Evolutionary conservation across 2,113 vertebrate species (phyloP).

Genomic region (Ptilonorhynchus violaceus): DNA sequence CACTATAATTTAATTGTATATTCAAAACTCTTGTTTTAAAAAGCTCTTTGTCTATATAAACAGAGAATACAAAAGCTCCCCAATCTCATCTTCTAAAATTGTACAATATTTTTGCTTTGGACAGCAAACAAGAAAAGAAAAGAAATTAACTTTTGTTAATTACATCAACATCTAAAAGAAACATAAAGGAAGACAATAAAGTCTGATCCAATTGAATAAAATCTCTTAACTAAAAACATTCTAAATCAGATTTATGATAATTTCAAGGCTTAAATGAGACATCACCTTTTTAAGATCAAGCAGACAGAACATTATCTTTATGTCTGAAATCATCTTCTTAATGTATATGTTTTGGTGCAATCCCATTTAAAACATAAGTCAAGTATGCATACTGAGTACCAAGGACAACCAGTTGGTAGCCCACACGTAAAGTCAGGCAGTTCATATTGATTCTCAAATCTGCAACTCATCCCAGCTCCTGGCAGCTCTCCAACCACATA

Average conservation of each 20-base stretch:
- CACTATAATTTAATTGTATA: not conserved
- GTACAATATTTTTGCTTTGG: not conserved
- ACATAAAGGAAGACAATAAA: slow-evolving; percentile 2
- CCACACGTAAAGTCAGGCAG: not conserved
- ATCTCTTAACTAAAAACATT: slow-evolving; percentile 13
- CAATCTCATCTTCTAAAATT: not conserved
- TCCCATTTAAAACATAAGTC: not conserved
- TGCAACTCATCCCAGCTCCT: not conserved
- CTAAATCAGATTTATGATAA: not conserved
- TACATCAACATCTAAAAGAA: slow-evolving; percentile 40
- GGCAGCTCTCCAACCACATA: not conserved
- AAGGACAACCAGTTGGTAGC: not conserved
- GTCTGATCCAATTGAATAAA: slow-evolving; percentile 23
- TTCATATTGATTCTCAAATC: not conserved
- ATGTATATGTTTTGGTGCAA: not conserved
- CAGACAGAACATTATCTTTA: not conserved
- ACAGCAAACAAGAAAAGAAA: not conserved
- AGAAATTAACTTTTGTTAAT: slow-evolving; percentile 41
- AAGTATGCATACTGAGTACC: not conserved
- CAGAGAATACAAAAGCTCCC: not conserved
- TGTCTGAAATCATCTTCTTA: not conserved
- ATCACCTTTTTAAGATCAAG: not conserved
- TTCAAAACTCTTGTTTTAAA: not conserved
- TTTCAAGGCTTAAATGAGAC: not conserved
- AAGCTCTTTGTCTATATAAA: not conserved